Conservation (phyloP, 35 echinoderm and acorn worm species). For the Amphiura filiformis region DNA sequence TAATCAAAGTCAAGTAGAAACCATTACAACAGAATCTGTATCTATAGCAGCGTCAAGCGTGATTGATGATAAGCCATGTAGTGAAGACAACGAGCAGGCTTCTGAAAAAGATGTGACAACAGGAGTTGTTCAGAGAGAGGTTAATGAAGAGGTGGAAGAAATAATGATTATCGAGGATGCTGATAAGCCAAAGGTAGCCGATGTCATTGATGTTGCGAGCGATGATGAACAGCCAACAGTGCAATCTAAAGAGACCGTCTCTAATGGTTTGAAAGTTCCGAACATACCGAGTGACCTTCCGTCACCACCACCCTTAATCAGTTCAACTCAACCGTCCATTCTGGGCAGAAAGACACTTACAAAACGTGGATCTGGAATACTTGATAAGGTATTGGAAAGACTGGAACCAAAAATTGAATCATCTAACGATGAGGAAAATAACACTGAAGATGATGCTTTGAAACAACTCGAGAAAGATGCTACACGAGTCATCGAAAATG, state of each 20-base stretch:
- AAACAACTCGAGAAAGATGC: background rate
- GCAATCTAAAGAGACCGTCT: background rate
- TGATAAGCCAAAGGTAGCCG: background rate
- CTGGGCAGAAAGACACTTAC: background rate
- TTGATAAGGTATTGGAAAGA: background rate
- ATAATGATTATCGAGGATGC: background rate
- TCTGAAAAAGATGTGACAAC: no score
- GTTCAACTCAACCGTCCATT: background rate
- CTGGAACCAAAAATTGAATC: background rate
- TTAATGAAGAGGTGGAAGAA: background rate
- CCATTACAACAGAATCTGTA: no score
- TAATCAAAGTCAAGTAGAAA: no score
- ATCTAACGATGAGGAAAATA: background rate
- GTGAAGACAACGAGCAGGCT: no score
- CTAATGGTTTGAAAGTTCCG: background rate
- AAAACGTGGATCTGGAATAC: background rate
- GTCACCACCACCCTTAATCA: background rate
- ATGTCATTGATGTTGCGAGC: background rate
- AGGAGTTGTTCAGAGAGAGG: no score
- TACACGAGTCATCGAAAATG: background rate
- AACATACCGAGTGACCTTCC: background rate
- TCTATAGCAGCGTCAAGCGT: no score
- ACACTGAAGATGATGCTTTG: background rate
- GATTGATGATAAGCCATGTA: no score
- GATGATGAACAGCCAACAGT: background rate